Evolutionary conservation across 2,888 invertebrate species (phyloP), one percentile per base, ranked within the genome.

Genomic region (Drosophila seclusa): DNA sequence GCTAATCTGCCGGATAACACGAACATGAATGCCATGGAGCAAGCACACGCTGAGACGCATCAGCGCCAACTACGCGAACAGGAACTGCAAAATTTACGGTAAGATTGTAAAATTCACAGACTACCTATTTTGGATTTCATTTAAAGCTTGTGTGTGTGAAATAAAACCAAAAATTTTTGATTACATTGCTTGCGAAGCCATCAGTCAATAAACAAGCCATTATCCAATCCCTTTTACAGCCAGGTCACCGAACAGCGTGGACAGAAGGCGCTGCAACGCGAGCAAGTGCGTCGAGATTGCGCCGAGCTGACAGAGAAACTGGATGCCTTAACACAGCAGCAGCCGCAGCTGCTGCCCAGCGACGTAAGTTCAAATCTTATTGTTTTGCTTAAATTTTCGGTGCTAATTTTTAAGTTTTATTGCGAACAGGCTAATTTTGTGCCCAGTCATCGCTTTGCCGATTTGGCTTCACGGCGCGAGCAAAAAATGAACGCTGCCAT

Each of bases 401-500:
- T 21, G 16, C 16, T 29, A 45, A 27, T 54, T 11, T 38, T 10
- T 0, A n/a, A 18, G 42, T 5, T 31, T 10, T 5, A 31, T 48
- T 58, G 58, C 42, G 58, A 70, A 11, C 27, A 92, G 92, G 83
- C 92, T 1, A 91, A 93, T 73, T 93, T 94, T 59, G 92, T 94
- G 90, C 88, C 93, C 0, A 93, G 93, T 27, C 92, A 92, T 52
- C 92, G 94, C 18, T 91, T 93, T 68, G 92, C 92, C 24, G 93
- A 94, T 74, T 80, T 90, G 32, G 92, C 94, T 45, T 81, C 85
- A 13, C 92, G 93, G 24, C 93, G 93, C 50, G 94, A 95, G 78
- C 91, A 92, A 58, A 93, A 93, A 69, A 93, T 95, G 88, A 94
- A 95, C 76, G 92, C 94, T 48, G 94, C 93, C 1, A 92, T 94